Evolutionary conservation across 2,113 vertebrate genomes (phyloP).

Genomic region (Coracopsis vasa): DNA sequence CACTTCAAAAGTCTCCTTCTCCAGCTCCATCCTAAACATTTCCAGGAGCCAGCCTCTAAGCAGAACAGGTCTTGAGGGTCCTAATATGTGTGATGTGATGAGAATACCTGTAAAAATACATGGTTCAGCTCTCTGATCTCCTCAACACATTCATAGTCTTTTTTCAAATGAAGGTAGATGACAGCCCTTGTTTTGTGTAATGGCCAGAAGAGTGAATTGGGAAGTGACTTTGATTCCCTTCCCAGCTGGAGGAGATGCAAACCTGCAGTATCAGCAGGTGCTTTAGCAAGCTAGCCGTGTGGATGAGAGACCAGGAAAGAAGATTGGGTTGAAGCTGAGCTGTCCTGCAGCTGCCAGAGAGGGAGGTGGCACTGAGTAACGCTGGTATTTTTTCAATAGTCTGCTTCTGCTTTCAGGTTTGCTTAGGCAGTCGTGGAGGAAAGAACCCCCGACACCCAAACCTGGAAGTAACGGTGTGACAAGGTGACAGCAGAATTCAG

Average conservation of each 20-base stretch:
- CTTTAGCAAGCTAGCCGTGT: not conserved
- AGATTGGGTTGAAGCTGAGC: not conserved
- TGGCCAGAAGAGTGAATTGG: not conserved
- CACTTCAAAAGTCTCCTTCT: not conserved
- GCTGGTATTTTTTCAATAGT: not conserved
- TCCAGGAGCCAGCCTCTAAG: not conserved
- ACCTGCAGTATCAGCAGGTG: not conserved
- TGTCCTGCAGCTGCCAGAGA: not conserved
- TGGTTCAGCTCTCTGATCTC: not conserved
- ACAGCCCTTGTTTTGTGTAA: not conserved
- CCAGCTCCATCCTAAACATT: not conserved
- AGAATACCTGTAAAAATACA: not conserved
- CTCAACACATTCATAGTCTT: not conserved
- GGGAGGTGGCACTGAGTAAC: not conserved
- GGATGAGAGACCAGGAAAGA: not conserved
- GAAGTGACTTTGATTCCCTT: not conserved
- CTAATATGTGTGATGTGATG: not conserved
- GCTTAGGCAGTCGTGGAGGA: not conserved
- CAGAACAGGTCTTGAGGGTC: not conserved
- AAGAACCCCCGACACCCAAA: not conserved
- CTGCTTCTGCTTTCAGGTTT: not conserved
- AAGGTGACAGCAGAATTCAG: not conserved
- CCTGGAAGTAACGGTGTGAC: not conserved
- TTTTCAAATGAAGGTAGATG: not conserved
- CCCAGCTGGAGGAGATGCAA: not conserved